Percentiles rank a stretch among this genome's conserved stretches.
Conservation (phyloP, 2,113 vertebrate genomes). For the Etia nguti region DNA sequence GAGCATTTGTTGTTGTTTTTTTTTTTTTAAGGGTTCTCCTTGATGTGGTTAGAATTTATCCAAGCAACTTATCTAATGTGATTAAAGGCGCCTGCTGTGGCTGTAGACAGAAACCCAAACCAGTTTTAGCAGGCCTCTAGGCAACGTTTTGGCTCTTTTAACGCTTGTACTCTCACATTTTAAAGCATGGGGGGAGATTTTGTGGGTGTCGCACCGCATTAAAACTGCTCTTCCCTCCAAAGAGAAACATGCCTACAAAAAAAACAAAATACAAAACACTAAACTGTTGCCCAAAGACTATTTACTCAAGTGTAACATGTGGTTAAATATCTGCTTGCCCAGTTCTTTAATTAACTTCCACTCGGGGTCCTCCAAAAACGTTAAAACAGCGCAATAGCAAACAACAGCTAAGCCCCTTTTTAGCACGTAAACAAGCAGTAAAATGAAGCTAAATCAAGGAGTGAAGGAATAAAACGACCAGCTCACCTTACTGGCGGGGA, state of each 20-base stretch:
- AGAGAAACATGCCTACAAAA: not conserved
- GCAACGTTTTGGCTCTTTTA: not conserved
- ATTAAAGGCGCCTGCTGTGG: not conserved
- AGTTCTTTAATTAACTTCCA: not conserved
- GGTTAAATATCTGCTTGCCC: not conserved
- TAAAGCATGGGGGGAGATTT: not conserved
- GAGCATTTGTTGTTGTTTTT: not conserved
- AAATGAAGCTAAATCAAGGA: not conserved
- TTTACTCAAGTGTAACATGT: not conserved
- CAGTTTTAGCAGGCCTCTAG: not conserved
- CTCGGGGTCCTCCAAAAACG: not conserved
- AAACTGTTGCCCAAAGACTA: not conserved
- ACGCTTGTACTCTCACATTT: not conserved
- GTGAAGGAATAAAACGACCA: not conserved
- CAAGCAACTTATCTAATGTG: not conserved
- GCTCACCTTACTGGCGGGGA: conserved; percentile 54
- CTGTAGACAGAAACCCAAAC: not conserved
- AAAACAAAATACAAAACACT: not conserved
- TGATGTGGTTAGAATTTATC: not conserved
- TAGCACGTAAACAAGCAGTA: not conserved
- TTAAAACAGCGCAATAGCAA: not conserved
- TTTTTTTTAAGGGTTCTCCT: not conserved
- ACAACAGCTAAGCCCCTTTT: not conserved
- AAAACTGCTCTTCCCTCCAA: not conserved
- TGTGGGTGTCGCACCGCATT: not conserved